Conservation (phyloP, 2,888 invertebrate genomes). For the Pammene fasciana region DNA sequence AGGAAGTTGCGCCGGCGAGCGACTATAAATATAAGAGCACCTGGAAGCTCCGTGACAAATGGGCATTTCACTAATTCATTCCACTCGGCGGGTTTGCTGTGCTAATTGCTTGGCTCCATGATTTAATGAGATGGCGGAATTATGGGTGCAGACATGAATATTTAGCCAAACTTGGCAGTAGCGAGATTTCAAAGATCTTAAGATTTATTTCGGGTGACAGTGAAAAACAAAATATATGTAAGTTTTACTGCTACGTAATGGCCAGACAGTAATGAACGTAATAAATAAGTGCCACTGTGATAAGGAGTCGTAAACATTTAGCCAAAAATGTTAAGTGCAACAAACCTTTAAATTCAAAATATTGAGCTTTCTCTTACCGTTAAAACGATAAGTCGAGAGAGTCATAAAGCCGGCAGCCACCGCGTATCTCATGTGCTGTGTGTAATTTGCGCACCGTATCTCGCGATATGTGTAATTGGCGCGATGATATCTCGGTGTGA, state of each 20-base stretch:
- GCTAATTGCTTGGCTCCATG: conserved; percentile 29
- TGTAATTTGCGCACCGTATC: conserved; percentile 7
- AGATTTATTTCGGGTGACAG: neutral
- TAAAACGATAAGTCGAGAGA: conserved; percentile 26
- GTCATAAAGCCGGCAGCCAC: conserved; percentile 13
- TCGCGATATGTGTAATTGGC: neutral
- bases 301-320: conserved; percentile 31
- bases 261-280: neutral
- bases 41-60: conserved; percentile 39
- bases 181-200: neutral
- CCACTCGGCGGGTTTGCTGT: conserved; percentile 21
- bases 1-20: conserved; percentile 27
- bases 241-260: neutral
- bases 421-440: conserved; percentile 6
- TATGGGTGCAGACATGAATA: conserved; percentile 5
- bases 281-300: neutral
- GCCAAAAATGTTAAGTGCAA: conserved; percentile 28
- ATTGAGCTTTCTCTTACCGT: conserved; percentile 39
- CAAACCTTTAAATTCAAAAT: conserved; percentile 22
- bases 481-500: conserved; percentile 13
- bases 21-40: conserved; percentile 37
- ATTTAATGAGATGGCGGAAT: conserved; percentile 24
- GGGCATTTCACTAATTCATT: conserved; percentile 28
- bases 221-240: no score
- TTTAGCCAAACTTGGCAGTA: conserved; percentile 7